A percentile compares a stretch with the other conserved stretches of the same genome.
phyloP scores from a whole-genome alignment of 1,140 invertebrate genomes.

The Heliconius melpomene region DNA sequence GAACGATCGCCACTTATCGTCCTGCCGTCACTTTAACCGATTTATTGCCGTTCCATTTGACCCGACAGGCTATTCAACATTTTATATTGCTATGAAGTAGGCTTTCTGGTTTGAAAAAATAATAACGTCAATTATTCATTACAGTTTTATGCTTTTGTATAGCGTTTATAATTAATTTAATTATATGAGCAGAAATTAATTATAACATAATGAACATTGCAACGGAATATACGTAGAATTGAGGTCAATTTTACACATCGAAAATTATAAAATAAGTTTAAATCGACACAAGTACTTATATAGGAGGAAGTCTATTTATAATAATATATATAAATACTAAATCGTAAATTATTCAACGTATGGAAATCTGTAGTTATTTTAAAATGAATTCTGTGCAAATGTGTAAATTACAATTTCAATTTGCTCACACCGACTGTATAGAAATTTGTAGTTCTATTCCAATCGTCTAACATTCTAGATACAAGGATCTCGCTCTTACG shows the following conservation, averaged over 20 bases:
- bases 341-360: background rate
- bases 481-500: background rate
- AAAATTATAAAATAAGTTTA: background rate
- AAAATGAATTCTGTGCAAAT: background rate
- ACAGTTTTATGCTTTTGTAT: background rate
- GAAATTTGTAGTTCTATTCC: constrained; percentile 26
- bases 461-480: background rate
- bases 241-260: background rate
- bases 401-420: constrained; percentile 20
- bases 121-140: background rate
- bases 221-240: background rate
- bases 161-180: constrained; percentile 7
- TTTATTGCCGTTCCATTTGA: constrained; percentile 60
- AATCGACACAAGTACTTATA: background rate
- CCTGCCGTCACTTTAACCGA: constrained; percentile 52
- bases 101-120: constrained; percentile 5
- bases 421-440: constrained; percentile 16
- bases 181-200: background rate
- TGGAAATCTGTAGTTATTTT: background rate
- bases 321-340: background rate
- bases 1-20: constrained; percentile 57
- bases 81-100: constrained; percentile 28
- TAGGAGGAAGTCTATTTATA: background rate
- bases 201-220: background rate
- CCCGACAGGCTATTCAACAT: constrained; percentile 45